A percentile compares a stretch with the other conserved stretches of the same genome.
Evolutionary conservation across 2,797 vertebrate genomes (phyloP).

Genomic region (Decapterus maruadsi): DNA sequence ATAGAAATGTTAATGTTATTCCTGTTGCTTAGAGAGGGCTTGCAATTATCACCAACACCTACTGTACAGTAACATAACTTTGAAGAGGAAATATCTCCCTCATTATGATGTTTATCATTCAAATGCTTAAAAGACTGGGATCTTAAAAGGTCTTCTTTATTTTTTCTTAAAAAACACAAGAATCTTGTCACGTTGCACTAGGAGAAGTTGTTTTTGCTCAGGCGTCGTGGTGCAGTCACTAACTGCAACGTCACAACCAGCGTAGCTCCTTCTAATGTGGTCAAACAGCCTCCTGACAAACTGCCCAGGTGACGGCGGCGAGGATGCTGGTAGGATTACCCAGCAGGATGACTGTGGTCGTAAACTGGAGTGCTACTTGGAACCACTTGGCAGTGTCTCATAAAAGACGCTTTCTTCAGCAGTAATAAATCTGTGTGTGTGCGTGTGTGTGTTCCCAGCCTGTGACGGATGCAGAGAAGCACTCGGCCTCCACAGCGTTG

Average conservation of each 20-base stretch:
- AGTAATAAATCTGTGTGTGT: conserved; percentile 44
- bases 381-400: conserved; percentile 36
- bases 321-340: conserved; percentile 21
- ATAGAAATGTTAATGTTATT: background rate
- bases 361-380: conserved; percentile 41
- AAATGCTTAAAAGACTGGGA: background rate
- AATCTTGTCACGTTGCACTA: background rate
- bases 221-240: too few relatives aligned
- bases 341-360: conserved; percentile 30
- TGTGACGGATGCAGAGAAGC: conserved; percentile 95
- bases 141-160: background rate
- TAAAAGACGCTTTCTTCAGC: conserved; percentile 55
- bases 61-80: background rate
- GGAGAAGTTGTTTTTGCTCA: too few relatives aligned
- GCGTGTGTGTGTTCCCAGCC: conserved; percentile 63
- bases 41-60: too few relatives aligned
- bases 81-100: background rate
- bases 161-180: background rate
- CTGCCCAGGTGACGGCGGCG: conserved; percentile 32
- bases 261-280: background rate
- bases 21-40: background rate
- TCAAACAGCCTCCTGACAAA: conserved; percentile 1
- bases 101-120: background rate
- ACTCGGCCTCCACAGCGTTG: conserved; percentile 86
- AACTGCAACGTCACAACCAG: too few relatives aligned